A percentile compares a stretch with the other conserved stretches of the same genome.
Evolutionary conservation across 2,113 vertebrate species (phyloP).

Genomic region (Engraulis encrasicolus): DNA sequence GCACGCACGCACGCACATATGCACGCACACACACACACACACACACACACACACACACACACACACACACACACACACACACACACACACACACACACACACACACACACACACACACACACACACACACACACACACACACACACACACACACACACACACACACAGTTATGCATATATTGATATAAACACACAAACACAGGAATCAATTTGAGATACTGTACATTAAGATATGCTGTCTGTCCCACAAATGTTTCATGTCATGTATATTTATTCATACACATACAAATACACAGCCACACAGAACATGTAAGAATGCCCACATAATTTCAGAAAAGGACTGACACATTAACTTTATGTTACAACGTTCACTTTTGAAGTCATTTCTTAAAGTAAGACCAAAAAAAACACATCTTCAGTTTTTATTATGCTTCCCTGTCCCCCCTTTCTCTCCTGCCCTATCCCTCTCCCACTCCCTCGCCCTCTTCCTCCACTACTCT

Average conservation of each 20-base stretch:
- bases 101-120: neutral
- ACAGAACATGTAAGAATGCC: no score
- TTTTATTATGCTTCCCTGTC: neutral
- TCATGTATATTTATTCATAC: no score
- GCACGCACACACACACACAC: neutral
- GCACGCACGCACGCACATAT: neutral
- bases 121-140: neutral
- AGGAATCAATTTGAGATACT: no score
- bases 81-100: neutral
- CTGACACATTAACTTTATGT: no score
- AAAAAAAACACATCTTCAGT: neutral
- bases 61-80: slow-evolving; percentile 12
- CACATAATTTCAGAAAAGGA: no score
- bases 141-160: slow-evolving; percentile 4
- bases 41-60: neutral
- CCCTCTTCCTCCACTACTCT: neutral
- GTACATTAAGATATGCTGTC: no score
- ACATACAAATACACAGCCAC: no score
- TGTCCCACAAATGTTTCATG: no score
- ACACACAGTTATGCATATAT: neutral
- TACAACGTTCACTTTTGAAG: neutral
- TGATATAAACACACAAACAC: neutral
- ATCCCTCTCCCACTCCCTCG: neutral
- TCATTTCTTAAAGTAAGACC: neutral
- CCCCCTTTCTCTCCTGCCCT: neutral